Evolutionary conservation across 2,113 vertebrate species (phyloP), one percentile per base, ranked within the genome.

Genomic region (Pogonocichla stellata): DNA sequence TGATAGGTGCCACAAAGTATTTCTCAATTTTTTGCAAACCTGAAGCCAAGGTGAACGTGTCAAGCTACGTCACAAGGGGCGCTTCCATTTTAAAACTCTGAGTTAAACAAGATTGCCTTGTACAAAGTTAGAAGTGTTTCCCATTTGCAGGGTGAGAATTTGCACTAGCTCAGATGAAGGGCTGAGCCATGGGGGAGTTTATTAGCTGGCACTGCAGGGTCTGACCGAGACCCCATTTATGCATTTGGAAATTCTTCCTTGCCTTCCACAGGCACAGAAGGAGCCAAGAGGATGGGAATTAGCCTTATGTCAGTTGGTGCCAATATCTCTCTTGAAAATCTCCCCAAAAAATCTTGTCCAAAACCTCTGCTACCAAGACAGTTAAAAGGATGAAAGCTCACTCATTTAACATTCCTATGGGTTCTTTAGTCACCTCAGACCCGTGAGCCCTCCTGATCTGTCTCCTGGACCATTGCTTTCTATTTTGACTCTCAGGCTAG

Each of bases 231-330:
- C 19, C 25, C 38, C 28, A 15, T 13, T 60, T 8, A 6, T 13
- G 28, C 14, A 40, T 67, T 34, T 40, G 56, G 53, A 85, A 72
- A 26, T 54, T 47, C 42, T 78, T 75, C 40, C 17, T 75, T 29
- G 25, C 19, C 31, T 82, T 79, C 57, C 22, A 42, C 8, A 36
- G 61, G 31, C 53, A 65, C 34, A 64, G 57, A 60, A 61, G 31
- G 11, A 93, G 33, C 4, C 2, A 10, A 56, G 15, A 53, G 14
- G 15, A 34, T 61, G 31, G 38, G 57, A 81, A 67, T 81, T 20
- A 79, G 3, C 2, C 0, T 51, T 31, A 5, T 60, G 24, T 28
- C 20, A 34, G 19, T 34, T 1, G 0, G 33, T 85, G n/a, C 22
- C n/a, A 71, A 28, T 38, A 34, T 51, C 2, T 33, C 7, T 50